Conservation (phyloP, 2,797 vertebrate genomes). For the Tenualosa thibaudeaui region DNA sequence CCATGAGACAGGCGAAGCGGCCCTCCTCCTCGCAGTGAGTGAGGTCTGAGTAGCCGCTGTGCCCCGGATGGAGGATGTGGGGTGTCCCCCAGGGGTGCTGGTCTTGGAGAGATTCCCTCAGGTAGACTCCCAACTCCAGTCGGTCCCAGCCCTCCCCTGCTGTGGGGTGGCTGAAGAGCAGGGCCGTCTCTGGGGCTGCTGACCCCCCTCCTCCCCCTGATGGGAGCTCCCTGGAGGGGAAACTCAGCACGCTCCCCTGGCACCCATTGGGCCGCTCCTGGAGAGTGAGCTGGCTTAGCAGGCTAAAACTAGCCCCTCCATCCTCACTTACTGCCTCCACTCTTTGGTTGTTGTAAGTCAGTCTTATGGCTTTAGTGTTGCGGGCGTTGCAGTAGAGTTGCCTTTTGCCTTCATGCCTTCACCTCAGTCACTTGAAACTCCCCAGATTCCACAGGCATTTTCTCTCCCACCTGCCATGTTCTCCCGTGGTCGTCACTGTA, state of each 20-base stretch:
- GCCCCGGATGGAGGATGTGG: constrained; percentile 67
- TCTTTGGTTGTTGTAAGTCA: constrained; percentile 47
- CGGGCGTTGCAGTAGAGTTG: constrained; percentile 75
- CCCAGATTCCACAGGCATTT: constrained; percentile 43
- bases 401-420: accelerated
- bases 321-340: constrained; percentile 65
- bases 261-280: constrained; percentile 67
- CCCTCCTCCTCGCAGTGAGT: constrained; percentile 54
- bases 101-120: constrained; percentile 60
- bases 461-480: constrained; percentile 65
- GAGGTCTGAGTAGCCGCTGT: constrained; percentile 79
- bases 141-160: constrained; percentile 49
- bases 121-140: constrained; percentile 68
- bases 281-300: constrained; percentile 48
- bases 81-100: constrained; percentile 59
- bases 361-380: not conserved
- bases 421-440: constrained; percentile 75
- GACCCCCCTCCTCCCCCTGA: not conserved
- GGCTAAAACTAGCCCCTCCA: constrained; percentile 56
- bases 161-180: constrained; percentile 77
- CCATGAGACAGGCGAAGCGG: constrained; percentile 73
- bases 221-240: constrained; percentile 38
- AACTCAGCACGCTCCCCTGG: constrained; percentile 79
- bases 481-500: constrained; percentile 68
- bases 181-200: constrained; percentile 49